Conservation (phyloP, 2,888 invertebrate species). For the Drosophila macrospina region DNA sequence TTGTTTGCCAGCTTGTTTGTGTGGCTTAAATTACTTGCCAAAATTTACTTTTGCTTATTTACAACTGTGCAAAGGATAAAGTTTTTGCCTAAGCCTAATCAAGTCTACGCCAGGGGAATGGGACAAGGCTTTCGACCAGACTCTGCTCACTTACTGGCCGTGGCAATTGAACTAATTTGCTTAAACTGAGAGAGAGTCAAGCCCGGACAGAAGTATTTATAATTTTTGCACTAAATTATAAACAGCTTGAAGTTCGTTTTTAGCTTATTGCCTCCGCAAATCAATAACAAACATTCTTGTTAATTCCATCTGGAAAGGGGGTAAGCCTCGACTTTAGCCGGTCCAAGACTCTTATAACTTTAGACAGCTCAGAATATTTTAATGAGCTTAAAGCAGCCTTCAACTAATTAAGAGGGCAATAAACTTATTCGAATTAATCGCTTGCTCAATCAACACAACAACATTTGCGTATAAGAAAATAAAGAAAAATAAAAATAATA, state of each 20-base stretch:
- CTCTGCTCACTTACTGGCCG: slow-evolving; percentile 45
- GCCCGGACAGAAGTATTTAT: slow-evolving; percentile 63
- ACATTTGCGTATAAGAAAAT: slow-evolving; percentile 6
- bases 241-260: slow-evolving; percentile 65
- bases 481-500: not conserved
- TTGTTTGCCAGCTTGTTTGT: slow-evolving; percentile 82
- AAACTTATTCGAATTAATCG: slow-evolving; percentile 48
- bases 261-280: slow-evolving; percentile 37
- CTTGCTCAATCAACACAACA: slow-evolving; percentile 26
- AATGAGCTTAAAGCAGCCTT: slow-evolving; percentile 68
- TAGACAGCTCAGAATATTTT: slow-evolving; percentile 44
- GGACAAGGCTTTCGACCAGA: slow-evolving; percentile 7
- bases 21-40: slow-evolving; percentile 82
- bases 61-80: slow-evolving; percentile 83
- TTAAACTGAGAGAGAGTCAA: slow-evolving; percentile 64
- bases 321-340: not conserved
- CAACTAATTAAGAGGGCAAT: slow-evolving; percentile 64
- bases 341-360: slow-evolving; percentile 40
- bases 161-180: slow-evolving; percentile 79
- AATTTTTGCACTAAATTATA: slow-evolving; percentile 73
- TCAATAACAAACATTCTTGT: slow-evolving; percentile 57
- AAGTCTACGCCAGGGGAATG: slow-evolving; percentile 70
- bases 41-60: slow-evolving; percentile 82
- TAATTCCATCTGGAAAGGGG: slow-evolving; percentile 13
- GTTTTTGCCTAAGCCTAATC: slow-evolving; percentile 84